phyloP scores from a whole-genome alignment of 2,113 vertebrate genomes.

The Burhinus bistriatus region DNA sequence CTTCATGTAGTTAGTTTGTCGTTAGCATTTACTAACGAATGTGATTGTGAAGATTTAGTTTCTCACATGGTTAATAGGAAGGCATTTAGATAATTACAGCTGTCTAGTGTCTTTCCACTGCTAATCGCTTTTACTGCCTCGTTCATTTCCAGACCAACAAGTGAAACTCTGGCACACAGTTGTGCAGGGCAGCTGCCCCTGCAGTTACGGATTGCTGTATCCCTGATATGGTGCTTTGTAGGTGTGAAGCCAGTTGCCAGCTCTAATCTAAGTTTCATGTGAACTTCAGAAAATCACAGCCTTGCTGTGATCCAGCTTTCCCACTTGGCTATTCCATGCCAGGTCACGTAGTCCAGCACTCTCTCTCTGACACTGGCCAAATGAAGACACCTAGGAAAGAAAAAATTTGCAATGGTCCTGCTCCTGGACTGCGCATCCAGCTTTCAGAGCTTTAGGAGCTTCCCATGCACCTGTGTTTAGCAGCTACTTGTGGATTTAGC shows the following conservation, averaged over 20 bases:
- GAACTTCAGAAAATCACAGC: background rate
- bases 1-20: constrained; percentile 75
- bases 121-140: constrained; percentile 70
- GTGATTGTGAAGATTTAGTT: constrained; percentile 75
- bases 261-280: background rate
- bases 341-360: background rate
- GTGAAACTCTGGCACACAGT: constrained; percentile 58
- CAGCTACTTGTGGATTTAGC: background rate
- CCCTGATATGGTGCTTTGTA: background rate
- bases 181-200: background rate
- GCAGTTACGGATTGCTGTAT: background rate
- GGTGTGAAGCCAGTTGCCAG: background rate
- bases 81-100: constrained; percentile 78
- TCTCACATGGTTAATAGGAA: constrained; percentile 76
- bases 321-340: background rate
- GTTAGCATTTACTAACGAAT: constrained; percentile 75
- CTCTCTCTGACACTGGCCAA: background rate
- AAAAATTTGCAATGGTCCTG: background rate
- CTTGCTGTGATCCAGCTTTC: background rate
- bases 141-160: constrained; percentile 67
- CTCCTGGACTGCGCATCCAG: background rate
- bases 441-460: background rate
- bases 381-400: background rate
- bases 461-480: background rate
- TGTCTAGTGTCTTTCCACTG: constrained; percentile 74